Evolutionary conservation across 2,888 invertebrate species (phyloP), one percentile per base, ranked within the genome.

Genomic region (Drosophila acutilabella): DNA sequence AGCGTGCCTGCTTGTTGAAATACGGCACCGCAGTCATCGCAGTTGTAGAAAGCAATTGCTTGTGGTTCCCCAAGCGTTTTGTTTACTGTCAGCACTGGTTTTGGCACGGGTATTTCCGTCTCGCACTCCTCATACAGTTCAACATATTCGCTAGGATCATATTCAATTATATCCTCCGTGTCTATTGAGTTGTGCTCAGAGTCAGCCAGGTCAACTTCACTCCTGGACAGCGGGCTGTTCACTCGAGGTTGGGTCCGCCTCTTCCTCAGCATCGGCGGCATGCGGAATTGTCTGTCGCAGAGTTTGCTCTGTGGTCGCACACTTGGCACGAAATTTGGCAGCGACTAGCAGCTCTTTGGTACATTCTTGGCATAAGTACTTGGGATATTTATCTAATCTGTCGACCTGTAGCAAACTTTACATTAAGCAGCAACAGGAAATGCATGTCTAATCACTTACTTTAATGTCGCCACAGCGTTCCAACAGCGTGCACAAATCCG

Each of bases 321-420:
- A 92, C 74, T 92, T 92, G 13, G 88, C 84, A 1, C 88, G 88
- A 69, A 92, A 92, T 65, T 90, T 90, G 2, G 90, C 90, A 0
- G 90, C 78, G 11, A 90, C 83, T 2, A 92, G 61, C 2, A 92
- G 74, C 61, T 92, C 92, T 8, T 80, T 81, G 0, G 91, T 90
- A 44, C 92, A 92, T 33, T 90, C 85, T 30, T 90, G 88, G 42
- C 92, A 92, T 23, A 92, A 74, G 36, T 88, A 89, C 68, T 92
- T 90, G 0, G 92, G 89, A 50, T 81, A 83, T n/a, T 26, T 57
- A 72, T 92, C 91, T 0, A 41, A 50, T 11, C 66, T 71, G 13
- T 88, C 78, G 0, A 91, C 83, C 91, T 92, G n/a, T 42, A 23
- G 18, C 14, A n/a, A 51, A 10, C 14, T 5, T 13, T 14, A 2